A percentile compares a stretch with the other conserved stretches of the same genome.
Evolutionary conservation across 2,797 vertebrate species (phyloP).

Genomic region (Hyperoplus lanceolatus): DNA sequence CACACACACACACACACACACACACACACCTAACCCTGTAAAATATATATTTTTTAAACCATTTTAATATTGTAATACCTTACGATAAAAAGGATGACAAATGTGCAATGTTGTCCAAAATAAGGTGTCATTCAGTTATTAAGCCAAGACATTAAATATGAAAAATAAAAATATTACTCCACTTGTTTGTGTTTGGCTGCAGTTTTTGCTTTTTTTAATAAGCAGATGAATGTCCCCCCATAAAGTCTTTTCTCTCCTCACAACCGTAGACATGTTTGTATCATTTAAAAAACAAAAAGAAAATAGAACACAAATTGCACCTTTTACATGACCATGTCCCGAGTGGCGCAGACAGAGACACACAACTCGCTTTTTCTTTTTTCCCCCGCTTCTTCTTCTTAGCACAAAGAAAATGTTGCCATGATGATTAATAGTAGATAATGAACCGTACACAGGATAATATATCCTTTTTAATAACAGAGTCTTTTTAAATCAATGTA

Average conservation of each 20-base stretch:
- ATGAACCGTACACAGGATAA: constrained; percentile 84
- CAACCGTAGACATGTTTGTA: constrained; percentile 81
- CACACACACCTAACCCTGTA: too few species aligned
- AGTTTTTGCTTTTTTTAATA: constrained; percentile 79
- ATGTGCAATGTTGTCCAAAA: too few species aligned
- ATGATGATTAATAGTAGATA: constrained; percentile 76
- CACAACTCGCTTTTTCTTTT: constrained; percentile 55
- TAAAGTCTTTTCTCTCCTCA: constrained; percentile 70
- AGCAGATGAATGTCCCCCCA: constrained; percentile 70
- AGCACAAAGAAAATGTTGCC: constrained; percentile 69
- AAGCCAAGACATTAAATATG: neutral
- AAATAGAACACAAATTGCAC: constrained; percentile 80
- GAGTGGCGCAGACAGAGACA: constrained; percentile 67
- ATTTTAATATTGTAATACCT: too few species aligned
- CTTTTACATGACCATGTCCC: constrained; percentile 71
- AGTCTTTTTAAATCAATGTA: constrained; percentile 78
- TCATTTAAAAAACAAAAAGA: constrained; percentile 60
- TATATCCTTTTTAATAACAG: constrained; percentile 83
- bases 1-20: too few species aligned
- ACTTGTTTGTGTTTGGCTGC: constrained; percentile 59
- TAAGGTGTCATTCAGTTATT: too few species aligned
- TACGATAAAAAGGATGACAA: too few species aligned
- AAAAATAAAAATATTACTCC: constrained; percentile 33
- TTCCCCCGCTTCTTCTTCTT: constrained; percentile 27
- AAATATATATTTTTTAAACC: too few species aligned